A percentile compares a stretch with the other conserved stretches of the same genome.
These are phyloP conservation scores for Hermaeophaga mercurialis DNA, from an alignment of 2,888 invertebrate species.

Conservation along the genomic window DNA sequence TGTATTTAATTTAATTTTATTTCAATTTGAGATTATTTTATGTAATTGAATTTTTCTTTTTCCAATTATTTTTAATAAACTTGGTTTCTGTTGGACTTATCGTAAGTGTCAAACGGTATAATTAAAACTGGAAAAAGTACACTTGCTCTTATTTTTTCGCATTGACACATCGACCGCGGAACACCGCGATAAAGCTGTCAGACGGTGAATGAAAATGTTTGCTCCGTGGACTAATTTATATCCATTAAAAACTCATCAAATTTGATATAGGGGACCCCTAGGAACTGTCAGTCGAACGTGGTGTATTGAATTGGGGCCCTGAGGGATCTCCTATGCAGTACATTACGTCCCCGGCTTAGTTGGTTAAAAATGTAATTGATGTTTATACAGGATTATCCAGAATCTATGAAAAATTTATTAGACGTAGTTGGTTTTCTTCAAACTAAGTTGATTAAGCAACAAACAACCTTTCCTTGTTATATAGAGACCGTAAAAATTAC, in stretches of 20 bases:
- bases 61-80: no score
- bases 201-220: constrained; percentile 29
- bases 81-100: no score
- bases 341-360: constrained; percentile 9
- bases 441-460: no score
- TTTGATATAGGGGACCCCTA: constrained; percentile 40
- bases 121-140: no score
- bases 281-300: constrained; percentile 29
- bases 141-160: background rate
- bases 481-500: no score
- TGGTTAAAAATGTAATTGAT: constrained; percentile 19
- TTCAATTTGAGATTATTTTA: no score
- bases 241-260: constrained; percentile 45
- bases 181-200: constrained; percentile 29
- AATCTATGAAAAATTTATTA: background rate
- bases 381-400: constrained; percentile 4
- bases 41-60: no score
- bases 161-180: constrained; percentile 8
- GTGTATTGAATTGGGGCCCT: constrained; percentile 23
- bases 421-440: no score
- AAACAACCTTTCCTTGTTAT: no score
- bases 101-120: no score
- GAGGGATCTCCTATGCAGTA: constrained; percentile 19
- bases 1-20: no score
- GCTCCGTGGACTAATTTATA: constrained; percentile 42